These are phyloP conservation scores for Galerucella nymphaeae DNA, from an alignment of 2,888 invertebrate genomes.

Conservation along the genomic window DNA sequence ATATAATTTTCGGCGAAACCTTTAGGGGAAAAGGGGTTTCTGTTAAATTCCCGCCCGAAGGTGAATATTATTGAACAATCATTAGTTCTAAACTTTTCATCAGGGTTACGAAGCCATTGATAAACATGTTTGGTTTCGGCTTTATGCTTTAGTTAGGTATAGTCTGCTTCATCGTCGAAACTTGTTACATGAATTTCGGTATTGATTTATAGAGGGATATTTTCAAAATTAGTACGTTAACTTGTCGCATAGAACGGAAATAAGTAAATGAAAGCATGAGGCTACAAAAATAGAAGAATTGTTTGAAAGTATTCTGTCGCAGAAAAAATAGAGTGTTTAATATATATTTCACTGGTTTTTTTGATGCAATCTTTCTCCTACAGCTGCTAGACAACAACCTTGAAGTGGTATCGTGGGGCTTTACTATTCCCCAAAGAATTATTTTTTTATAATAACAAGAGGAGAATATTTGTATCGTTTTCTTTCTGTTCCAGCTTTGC, in stretches of 20 bases:
- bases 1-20: constrained; percentile 14
- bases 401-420: too few species aligned
- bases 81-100: constrained; percentile 21
- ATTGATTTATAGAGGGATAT: constrained; percentile 11
- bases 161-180: constrained; percentile 5
- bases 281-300: too few species aligned
- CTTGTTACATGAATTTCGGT: background rate
- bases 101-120: constrained; percentile 11
- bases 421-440: too few species aligned
- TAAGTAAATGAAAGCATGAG: background rate
- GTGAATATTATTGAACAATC: constrained; percentile 22
- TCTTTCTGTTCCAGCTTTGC: too few species aligned
- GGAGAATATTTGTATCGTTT: too few species aligned
- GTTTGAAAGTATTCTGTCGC: too few species aligned
- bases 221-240: background rate
- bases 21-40: constrained; percentile 1
- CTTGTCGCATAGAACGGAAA: background rate
- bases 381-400: too few species aligned
- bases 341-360: too few species aligned
- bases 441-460: too few species aligned
- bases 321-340: too few species aligned
- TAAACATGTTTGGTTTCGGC: constrained; percentile 11
- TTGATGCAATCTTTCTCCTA: too few species aligned
- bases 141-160: background rate
- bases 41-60: constrained; percentile 2